A percentile compares a stretch with the other conserved stretches of the same genome.
Evolutionary conservation across 1,140 invertebrate genomes (phyloP).

Genomic region (Heterodera schachtii): DNA sequence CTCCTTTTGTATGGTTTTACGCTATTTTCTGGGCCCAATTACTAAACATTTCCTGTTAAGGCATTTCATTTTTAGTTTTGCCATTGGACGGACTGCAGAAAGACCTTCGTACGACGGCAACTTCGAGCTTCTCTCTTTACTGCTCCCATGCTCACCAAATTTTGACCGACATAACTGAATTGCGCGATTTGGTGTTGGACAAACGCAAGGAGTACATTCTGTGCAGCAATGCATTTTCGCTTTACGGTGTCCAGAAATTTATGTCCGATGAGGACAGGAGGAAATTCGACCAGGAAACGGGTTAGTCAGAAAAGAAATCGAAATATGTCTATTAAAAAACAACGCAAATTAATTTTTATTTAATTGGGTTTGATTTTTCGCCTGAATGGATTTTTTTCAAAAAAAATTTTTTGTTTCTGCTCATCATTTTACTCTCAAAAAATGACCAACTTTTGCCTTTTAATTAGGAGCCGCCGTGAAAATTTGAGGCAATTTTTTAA

Average conservation of each 20-base stretch:
- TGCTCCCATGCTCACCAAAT: constrained; percentile 47
- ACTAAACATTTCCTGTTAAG: too few relatives aligned
- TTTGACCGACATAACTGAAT: constrained; percentile 48
- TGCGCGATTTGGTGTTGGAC: constrained; percentile 53
- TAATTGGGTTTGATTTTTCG: too few relatives aligned
- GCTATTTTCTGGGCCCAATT: background rate
- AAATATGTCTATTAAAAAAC: background rate
- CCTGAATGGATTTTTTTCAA: too few relatives aligned
- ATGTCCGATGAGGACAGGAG: constrained; percentile 52
- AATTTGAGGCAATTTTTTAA: background rate
- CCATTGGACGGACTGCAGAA: background rate
- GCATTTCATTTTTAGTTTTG: too few relatives aligned
- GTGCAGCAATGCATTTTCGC: constrained; percentile 46
- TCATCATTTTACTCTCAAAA: too few relatives aligned
- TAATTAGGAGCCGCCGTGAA: background rate
- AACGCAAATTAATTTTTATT: too few relatives aligned
- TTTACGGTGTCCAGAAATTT: constrained; percentile 47
- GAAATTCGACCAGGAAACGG: constrained; percentile 51
- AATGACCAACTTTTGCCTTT: too few relatives aligned
- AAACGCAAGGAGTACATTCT: constrained; percentile 53
- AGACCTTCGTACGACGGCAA: constrained; percentile 18
- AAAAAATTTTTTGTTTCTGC: too few relatives aligned
- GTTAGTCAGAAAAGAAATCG: constrained; percentile 25
- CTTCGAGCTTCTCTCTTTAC: constrained; percentile 44
- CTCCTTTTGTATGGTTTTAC: too few relatives aligned